Conservation (phyloP, 2,888 invertebrate species). For the Muschampia plurimacula region DNA sequence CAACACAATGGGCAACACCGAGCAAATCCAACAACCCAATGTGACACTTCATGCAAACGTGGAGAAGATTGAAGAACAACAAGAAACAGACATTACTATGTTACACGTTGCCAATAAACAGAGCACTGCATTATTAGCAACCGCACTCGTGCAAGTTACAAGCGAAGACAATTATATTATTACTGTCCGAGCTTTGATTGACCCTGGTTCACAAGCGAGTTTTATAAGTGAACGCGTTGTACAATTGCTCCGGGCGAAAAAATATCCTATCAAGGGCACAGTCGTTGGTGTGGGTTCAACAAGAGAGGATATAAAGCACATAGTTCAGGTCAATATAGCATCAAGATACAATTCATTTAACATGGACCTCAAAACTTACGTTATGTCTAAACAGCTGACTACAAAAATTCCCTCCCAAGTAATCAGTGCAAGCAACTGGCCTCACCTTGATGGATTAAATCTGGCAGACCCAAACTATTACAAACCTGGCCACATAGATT, state of each 20-base stretch:
- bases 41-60: constrained; percentile 8
- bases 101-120: constrained; percentile 36
- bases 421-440: constrained; percentile 36
- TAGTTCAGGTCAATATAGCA: constrained; percentile 39
- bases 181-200: constrained; percentile 43
- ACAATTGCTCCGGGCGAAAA: constrained; percentile 38
- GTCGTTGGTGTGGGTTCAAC: constrained; percentile 44
- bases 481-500: constrained; percentile 42
- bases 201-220: constrained; percentile 43
- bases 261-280: constrained; percentile 37
- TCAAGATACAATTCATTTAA: constrained; percentile 38
- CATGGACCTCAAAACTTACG: constrained; percentile 35
- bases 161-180: constrained; percentile 39
- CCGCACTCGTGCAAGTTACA: constrained; percentile 45
- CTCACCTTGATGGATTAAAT: constrained; percentile 25
- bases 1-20: constrained; percentile 3
- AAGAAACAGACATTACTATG: constrained; percentile 31
- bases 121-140: constrained; percentile 45
- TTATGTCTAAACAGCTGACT: constrained; percentile 44
- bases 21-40: constrained; percentile 17
- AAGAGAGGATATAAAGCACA: constrained; percentile 41
- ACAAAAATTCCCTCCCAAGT: constrained; percentile 40
- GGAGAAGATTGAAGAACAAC: constrained; percentile 30
- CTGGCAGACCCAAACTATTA: constrained; percentile 38
- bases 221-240: constrained; percentile 44